Conservation (phyloP, 2,113 vertebrate genomes). For the Phylloscopus trochiloides region DNA sequence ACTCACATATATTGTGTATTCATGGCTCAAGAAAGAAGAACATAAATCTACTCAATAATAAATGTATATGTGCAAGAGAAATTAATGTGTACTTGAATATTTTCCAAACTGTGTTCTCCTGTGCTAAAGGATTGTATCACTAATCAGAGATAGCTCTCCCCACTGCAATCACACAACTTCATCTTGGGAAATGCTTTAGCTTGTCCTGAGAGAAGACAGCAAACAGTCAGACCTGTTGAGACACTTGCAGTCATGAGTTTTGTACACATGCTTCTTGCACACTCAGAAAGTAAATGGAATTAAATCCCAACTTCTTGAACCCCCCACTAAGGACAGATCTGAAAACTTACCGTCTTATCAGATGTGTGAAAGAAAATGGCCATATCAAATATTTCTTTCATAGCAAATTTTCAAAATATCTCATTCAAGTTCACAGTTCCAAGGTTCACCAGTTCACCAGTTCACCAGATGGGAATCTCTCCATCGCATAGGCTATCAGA, state of each 20-base stretch:
- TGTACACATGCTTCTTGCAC: neutral
- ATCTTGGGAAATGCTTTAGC: neutral
- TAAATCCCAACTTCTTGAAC: neutral
- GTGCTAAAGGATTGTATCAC: neutral
- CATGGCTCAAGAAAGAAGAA: neutral
- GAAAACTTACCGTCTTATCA: neutral
- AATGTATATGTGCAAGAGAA: neutral
- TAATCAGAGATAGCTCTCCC: neutral
- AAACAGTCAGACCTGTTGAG: neutral
- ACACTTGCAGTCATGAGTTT: neutral
- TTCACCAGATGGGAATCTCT: too few relatives aligned
- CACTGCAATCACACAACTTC: neutral
- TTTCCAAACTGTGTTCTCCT: neutral
- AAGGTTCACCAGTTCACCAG: neutral
- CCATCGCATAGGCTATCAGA: accelerated
- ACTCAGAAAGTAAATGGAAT: neutral
- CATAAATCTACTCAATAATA: neutral
- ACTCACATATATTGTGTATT: neutral
- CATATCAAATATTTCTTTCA: neutral
- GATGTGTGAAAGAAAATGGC: neutral
- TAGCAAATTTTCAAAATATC: neutral
- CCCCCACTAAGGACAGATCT: neutral
- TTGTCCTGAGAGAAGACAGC: neutral
- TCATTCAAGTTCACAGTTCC: neutral
- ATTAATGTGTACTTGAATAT: neutral